phyloP scores from a whole-genome alignment of 1,140 invertebrate species.

The Zophobas morio region DNA sequence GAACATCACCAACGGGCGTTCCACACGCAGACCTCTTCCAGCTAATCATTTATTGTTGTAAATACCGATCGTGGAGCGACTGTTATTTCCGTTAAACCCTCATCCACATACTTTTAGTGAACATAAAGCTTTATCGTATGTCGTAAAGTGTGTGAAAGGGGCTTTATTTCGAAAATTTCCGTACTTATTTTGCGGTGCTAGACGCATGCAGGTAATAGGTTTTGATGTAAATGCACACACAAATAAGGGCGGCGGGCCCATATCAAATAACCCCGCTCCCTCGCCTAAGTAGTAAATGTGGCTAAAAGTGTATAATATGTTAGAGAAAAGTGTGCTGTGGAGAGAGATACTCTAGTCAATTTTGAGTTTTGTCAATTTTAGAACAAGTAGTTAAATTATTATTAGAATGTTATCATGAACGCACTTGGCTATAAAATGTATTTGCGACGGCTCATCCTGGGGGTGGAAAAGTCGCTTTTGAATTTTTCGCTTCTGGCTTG shows the following conservation, averaged over 20 bases:
- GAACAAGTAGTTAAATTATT: slow-evolving; percentile 57
- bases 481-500: slow-evolving; percentile 38
- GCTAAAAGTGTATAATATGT: slow-evolving; percentile 55
- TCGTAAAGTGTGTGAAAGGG: neutral
- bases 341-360: slow-evolving; percentile 67
- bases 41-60: slow-evolving; percentile 38
- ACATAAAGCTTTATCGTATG: slow-evolving; percentile 3
- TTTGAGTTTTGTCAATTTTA: slow-evolving; percentile 68
- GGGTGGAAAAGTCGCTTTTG: slow-evolving; percentile 26
- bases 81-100: slow-evolving; percentile 3
- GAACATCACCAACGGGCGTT: slow-evolving; percentile 42
- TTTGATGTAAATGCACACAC: slow-evolving; percentile 62
- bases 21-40: slow-evolving; percentile 41
- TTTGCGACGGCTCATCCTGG: slow-evolving; percentile 27
- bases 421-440: slow-evolving; percentile 52
- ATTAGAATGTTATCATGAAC: slow-evolving; percentile 54
- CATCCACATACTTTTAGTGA: neutral
- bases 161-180: slow-evolving; percentile 44
- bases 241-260: slow-evolving; percentile 47
- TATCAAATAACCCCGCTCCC: slow-evolving; percentile 47
- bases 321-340: slow-evolving; percentile 61
- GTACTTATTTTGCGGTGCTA: slow-evolving; percentile 61
- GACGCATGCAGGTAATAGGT: slow-evolving; percentile 57
- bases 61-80: slow-evolving; percentile 13
- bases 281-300: slow-evolving; percentile 64